A percentile compares a stretch with the other conserved stretches of the same genome.
phyloP scores from a whole-genome alignment of 2,113 vertebrate genomes.

The Vicugna pacos region DNA sequence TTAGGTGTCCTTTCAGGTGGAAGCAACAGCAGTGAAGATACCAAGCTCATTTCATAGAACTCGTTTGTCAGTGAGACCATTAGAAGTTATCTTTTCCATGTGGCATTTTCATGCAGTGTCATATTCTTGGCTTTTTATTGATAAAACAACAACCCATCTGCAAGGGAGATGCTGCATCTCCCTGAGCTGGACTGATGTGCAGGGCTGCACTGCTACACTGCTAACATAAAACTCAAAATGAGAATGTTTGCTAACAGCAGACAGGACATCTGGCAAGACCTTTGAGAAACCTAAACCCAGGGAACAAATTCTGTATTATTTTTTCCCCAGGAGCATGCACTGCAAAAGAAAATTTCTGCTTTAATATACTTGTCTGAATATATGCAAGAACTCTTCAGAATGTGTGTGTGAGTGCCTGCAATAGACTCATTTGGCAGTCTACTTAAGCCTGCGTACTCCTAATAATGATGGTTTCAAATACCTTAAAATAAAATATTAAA shows the following conservation, averaged over 20 bases:
- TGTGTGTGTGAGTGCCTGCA: fast-evolving
- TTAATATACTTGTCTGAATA: not conserved
- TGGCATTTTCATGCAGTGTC: slow-evolving; percentile 33
- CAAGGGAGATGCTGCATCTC: not conserved
- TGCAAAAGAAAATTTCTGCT: not conserved
- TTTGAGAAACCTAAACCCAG: not conserved
- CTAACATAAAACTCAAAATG: not conserved
- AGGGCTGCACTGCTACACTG: not conserved
- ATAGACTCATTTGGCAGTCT: not conserved
- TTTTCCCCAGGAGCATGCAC: not conserved
- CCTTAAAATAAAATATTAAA: not conserved
- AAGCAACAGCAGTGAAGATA: not conserved
- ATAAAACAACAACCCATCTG: not conserved
- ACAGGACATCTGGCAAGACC: not conserved
- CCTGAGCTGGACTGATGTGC: not conserved
- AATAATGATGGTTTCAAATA: not conserved
- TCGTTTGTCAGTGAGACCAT: slow-evolving; percentile 31
- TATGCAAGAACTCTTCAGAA: not conserved
- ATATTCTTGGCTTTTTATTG: slow-evolving; percentile 37
- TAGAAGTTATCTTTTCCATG: slow-evolving; percentile 12
- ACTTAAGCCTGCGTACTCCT: not conserved
- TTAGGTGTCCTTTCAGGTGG: not conserved
- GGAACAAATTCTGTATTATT: not conserved
- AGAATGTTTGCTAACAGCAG: not conserved
- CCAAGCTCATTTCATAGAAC: not conserved